A percentile compares a stretch with the other conserved stretches of the same genome.
Conservation (phyloP, 2,888 invertebrate species). For the Branchellion lobata region DNA sequence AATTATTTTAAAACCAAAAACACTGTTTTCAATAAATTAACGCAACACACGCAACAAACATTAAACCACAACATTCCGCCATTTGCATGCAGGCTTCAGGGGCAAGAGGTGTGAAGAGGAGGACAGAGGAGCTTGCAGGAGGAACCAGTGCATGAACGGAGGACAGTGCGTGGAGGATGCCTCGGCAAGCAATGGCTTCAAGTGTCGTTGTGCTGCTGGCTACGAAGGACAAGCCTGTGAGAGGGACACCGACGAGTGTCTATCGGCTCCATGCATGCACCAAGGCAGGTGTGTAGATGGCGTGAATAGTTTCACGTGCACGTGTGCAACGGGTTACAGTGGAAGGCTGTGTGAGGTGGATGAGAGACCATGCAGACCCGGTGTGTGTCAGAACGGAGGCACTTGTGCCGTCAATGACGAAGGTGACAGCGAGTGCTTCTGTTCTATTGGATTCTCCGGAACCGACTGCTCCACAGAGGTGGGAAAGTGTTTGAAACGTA, state of each 20-base stretch:
- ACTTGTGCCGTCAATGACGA: constrained; percentile 40
- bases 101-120: constrained; percentile 16
- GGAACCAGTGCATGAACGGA: constrained; percentile 38
- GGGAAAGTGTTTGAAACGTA: no score
- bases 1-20: no score
- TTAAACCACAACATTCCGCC: no score
- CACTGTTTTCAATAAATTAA: no score
- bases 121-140: not conserved
- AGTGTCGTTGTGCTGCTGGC: constrained; percentile 54
- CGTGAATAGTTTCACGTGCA: constrained; percentile 51
- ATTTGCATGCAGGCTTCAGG: constrained; percentile 33
- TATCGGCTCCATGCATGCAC: constrained; percentile 52
- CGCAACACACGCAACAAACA: no score
- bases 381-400: constrained; percentile 50
- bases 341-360: constrained; percentile 69
- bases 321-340: constrained; percentile 54
- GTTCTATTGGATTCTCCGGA: constrained; percentile 57
- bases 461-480: constrained; percentile 4
- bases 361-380: constrained; percentile 75
- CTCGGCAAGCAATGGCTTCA: constrained; percentile 16
- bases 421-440: constrained; percentile 67
- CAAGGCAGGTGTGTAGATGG: constrained; percentile 53
- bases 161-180: constrained; percentile 5
- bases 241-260: constrained; percentile 81
- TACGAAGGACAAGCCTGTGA: constrained; percentile 55